Base-by-base conservation (phyloP, 2,113 vertebrate species). In the Pteruthius melanotis region DNA sequence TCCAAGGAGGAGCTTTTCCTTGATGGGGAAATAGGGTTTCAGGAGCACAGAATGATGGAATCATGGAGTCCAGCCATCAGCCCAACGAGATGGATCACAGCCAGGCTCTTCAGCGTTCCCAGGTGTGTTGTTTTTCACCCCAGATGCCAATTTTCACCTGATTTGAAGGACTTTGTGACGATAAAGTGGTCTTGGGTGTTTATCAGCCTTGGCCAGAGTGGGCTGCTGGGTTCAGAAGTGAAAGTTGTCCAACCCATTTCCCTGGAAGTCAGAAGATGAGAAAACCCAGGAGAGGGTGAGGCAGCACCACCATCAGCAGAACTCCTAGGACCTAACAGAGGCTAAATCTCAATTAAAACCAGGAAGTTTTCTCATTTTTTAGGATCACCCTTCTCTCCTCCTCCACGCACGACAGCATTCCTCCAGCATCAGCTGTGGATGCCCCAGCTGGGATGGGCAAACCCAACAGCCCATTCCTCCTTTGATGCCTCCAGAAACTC, bases 71-170 rank as follows among this genome's bases (percentile, higher is more conserved):
- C 63, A 49, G 0, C 18, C 45, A 63, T n/a, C 70, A 56, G 1
- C 22, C 20, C 18, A 27, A 4, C 47, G 70, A 27, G n/a, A 50
- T 0, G 21, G 49, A 33, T 13, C 57, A 11, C 0, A 1, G 31
- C 33, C 78, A 60, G 40, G 42, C 16, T 42, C 23, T 75, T 39
- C 24, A 47, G 35, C 17, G 5, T 49, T 44, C 70, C 44, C 35
- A 52, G 1, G 5, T 23, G 13, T 15, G 61, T 19, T 53, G 6
- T 52, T 95, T 90, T 57, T 40, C 65, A 68, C 60, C 39, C 54
- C 70, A 79, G 52, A 39, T 16, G 20, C 61, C 16, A 37, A n/a
- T 90, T 89, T 94, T 79, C 70, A 64, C 28, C 37, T 19, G 33
- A 35, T 78, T 60, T 90, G 70, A 76, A 49, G 57, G 70, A 15